Base-by-base conservation (phyloP, 1,140 invertebrate genomes). In the Penaeus japonicus region DNA sequence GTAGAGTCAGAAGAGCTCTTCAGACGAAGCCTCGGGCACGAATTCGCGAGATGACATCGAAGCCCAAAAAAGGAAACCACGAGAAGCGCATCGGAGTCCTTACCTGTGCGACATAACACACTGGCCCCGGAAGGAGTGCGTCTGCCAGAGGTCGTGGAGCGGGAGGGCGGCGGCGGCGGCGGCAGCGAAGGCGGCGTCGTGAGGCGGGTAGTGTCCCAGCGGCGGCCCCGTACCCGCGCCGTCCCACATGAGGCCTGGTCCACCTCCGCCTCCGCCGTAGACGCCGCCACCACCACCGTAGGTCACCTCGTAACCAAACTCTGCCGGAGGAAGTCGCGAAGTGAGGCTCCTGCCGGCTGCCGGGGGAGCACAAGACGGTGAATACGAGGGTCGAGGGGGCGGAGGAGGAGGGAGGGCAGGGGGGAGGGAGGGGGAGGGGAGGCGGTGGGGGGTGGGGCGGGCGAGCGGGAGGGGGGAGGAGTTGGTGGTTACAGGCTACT, bases 161-260 rank as follows among this genome's bases (percentile, higher is more conserved):
- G 89, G 88, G n/a, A 90, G 80, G 24, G 87, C 83, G 15, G 89
- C 89, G 32, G 90, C 89, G 32, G 91, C 91, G 27, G 90, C 90
- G 24, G 91, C 91, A 32, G 91, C 91, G 27, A 91, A 90, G 32
- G 91, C 85, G 30, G 85, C 91, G 32, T 90, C 90, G 30, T 90
- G 90, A 15, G 90, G 75, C 57, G 91, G 89, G 83, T 90, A 90
- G 85, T 91, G 91, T 30, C 82, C 85, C 20, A 91, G 70, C 53
- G 89, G 65, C 2, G 79, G 83, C 75, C 89, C 86, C 12, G 83
- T 70, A 0, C 82, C 89, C 10, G 84, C 70, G 47, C 77, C 84
- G 20, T 90, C 89, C 89, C 89, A 90, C 78, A 90, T 87, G n/a
- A 90, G 87, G 32, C 86, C 87, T 32, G 89, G 59, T 24, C 89